These are phyloP conservation scores for Hypsibius dujardini DNA, from an alignment of 1,140 invertebrate genomes.

Conservation along the genomic window DNA sequence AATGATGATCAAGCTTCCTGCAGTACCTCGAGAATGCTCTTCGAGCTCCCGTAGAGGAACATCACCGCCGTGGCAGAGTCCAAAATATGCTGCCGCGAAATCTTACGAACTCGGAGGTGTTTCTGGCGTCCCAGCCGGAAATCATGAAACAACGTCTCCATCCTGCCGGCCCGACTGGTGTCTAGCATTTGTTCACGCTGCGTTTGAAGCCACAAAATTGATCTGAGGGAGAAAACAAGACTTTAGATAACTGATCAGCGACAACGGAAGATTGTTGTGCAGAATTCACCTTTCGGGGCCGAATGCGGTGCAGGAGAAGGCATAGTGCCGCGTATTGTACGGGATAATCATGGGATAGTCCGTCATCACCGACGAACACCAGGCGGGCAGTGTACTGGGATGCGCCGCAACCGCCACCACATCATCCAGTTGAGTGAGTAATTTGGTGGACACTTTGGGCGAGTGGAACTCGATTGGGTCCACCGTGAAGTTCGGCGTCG, in stretches of 20 bases:
- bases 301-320: slow-evolving; percentile 88
- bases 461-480: slow-evolving; percentile 31
- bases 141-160: slow-evolving; percentile 71
- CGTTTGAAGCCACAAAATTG: slow-evolving; percentile 93
- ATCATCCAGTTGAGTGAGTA: slow-evolving; percentile 78
- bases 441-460: slow-evolving; percentile 52
- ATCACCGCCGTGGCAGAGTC: slow-evolving; percentile 88
- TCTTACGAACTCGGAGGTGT: slow-evolving; percentile 89
- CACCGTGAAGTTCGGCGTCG: not conserved
- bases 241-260: not conserved
- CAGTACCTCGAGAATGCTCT: slow-evolving; percentile 64
- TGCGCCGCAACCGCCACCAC: slow-evolving; percentile 72
- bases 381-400: slow-evolving; percentile 60
- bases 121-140: slow-evolving; percentile 89
- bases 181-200: slow-evolving; percentile 65
- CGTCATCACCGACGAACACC: slow-evolving; percentile 83
- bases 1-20: too few species aligned
- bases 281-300: slow-evolving; percentile 42
- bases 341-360: slow-evolving; percentile 91
- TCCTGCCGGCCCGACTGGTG: slow-evolving; percentile 43
- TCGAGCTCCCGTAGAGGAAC: slow-evolving; percentile 71
- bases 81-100: slow-evolving; percentile 61
- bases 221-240: slow-evolving; percentile 35
- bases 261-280: slow-evolving; percentile 45
- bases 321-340: slow-evolving; percentile 81